Percentiles rank a stretch among this genome's conserved stretches.
These are phyloP conservation scores for Glomeris marginata DNA, from an alignment of 2,888 invertebrate species.

Conservation along the genomic window DNA sequence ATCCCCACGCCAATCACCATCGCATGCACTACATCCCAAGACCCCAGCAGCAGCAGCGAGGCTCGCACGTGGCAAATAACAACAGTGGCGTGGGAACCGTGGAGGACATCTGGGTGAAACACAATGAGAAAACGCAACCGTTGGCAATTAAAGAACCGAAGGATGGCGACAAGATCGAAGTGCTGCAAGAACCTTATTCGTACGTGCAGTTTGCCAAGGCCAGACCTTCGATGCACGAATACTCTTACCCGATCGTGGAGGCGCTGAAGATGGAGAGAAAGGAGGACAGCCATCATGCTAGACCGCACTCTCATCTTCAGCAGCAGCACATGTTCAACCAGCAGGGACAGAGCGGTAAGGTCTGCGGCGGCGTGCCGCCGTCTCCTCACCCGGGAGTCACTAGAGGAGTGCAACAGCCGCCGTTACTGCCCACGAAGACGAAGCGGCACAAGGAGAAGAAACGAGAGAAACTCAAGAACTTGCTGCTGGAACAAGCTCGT, in stretches of 20 bases:
- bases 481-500: constrained; percentile 22
- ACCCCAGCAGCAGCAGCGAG: constrained; percentile 18
- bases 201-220: constrained; percentile 56
- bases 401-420: constrained; percentile 28
- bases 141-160: constrained; percentile 7
- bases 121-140: not conserved
- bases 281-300: no score
- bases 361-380: constrained; percentile 17
- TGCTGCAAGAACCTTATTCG: constrained; percentile 38
- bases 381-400: constrained; percentile 11
- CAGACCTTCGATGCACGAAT: constrained; percentile 58
- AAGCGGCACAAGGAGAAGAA: constrained; percentile 22
- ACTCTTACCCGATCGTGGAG: constrained; percentile 61
- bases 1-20: constrained; percentile 27
- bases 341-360: not conserved
- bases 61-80: constrained; percentile 23
- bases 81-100: constrained; percentile 20
- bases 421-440: constrained; percentile 27
- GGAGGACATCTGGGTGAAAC: not conserved
- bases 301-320: constrained; percentile 11
- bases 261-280: constrained; percentile 20
- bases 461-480: constrained; percentile 16
- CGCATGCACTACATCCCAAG: constrained; percentile 45
- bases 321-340: no score
- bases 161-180: constrained; percentile 18